Percentiles rank a stretch among this genome's conserved stretches.
Evolutionary conservation across 2,888 invertebrate genomes (phyloP).

Genomic region (Lasioglossum pauxillum): DNA sequence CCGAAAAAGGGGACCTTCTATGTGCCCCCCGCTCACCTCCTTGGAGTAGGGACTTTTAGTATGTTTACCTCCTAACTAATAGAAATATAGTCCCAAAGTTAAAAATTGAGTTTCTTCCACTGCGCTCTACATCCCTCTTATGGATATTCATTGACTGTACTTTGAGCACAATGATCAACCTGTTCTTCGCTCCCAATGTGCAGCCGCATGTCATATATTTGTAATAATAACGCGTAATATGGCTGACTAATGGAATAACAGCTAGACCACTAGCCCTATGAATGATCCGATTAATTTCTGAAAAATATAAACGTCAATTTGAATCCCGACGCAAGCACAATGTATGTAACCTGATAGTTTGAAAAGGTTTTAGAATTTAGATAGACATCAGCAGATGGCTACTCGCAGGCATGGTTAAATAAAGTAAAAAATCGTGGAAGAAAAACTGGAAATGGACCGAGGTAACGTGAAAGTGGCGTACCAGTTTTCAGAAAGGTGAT

Average conservation of each 20-base stretch:
- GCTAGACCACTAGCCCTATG: neutral
- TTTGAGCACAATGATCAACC: too few relatives aligned
- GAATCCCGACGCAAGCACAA: neutral
- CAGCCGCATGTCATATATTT: too few relatives aligned
- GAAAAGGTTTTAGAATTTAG: neutral
- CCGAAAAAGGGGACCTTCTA: too few relatives aligned
- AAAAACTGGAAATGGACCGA: slow-evolving; percentile 22
- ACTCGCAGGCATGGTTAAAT: neutral
- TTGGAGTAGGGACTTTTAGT: too few relatives aligned
- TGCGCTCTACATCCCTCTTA: too few relatives aligned
- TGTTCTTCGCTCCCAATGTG: too few relatives aligned
- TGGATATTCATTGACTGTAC: too few relatives aligned
- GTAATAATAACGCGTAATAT: neutral
- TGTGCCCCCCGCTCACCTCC: too few relatives aligned
- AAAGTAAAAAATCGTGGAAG: neutral
- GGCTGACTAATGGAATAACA: neutral
- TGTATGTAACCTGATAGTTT: neutral
- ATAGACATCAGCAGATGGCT: neutral
- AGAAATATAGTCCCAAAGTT: too few relatives aligned
- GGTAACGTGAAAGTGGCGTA: slow-evolving; percentile 15
- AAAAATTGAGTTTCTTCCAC: too few relatives aligned
- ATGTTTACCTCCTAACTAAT: too few relatives aligned
- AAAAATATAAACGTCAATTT: too few relatives aligned
- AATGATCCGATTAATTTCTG: neutral
- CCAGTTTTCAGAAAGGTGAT: slow-evolving; percentile 49